Percentiles rank a stretch among this genome's conserved stretches.
These are phyloP conservation scores for Lota lota DNA, from an alignment of 2,113 vertebrate genomes.

Conservation along the genomic window DNA sequence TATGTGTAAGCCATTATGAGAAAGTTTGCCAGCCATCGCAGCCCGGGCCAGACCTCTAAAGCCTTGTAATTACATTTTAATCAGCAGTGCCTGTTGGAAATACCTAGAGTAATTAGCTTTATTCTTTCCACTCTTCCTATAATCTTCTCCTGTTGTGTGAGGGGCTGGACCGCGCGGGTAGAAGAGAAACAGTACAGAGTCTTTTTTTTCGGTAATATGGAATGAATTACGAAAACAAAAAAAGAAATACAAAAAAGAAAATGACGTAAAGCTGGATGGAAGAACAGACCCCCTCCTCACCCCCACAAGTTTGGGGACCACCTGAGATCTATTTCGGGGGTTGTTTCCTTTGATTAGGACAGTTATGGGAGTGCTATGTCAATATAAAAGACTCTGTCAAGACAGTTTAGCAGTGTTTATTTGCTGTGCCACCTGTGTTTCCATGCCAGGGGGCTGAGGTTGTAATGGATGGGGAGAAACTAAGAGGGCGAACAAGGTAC, in stretches of 20 bases:
- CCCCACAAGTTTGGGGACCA: slow-evolving; percentile 43
- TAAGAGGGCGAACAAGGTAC: slow-evolving; percentile 28
- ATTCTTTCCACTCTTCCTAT: slow-evolving; percentile 67
- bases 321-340: slow-evolving; percentile 64
- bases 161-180: slow-evolving; percentile 44
- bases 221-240: slow-evolving; percentile 34
- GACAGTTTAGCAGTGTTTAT: slow-evolving; percentile 65
- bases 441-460: slow-evolving; percentile 43
- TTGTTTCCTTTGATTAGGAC: slow-evolving; percentile 70
- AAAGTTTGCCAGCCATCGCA: slow-evolving; percentile 49
- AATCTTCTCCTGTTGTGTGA: slow-evolving; percentile 61
- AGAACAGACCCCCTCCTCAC: slow-evolving; percentile 44
- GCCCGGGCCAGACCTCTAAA: slow-evolving; percentile 55
- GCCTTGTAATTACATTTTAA: slow-evolving; percentile 70
- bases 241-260: slow-evolving; percentile 9
- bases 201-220: slow-evolving; percentile 38
- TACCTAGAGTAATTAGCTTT: slow-evolving; percentile 69
- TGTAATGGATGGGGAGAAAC: slow-evolving; percentile 42
- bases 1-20: slow-evolving; percentile 37
- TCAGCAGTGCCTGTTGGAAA: slow-evolving; percentile 64
- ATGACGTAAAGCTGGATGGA: slow-evolving; percentile 49
- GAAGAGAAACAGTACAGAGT: slow-evolving; percentile 24
- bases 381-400: slow-evolving; percentile 59
- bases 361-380: slow-evolving; percentile 62
- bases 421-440: slow-evolving; percentile 71